Evolutionary conservation across 2,797 vertebrate species (phyloP).

Genomic region (Anolis apletophallus): DNA sequence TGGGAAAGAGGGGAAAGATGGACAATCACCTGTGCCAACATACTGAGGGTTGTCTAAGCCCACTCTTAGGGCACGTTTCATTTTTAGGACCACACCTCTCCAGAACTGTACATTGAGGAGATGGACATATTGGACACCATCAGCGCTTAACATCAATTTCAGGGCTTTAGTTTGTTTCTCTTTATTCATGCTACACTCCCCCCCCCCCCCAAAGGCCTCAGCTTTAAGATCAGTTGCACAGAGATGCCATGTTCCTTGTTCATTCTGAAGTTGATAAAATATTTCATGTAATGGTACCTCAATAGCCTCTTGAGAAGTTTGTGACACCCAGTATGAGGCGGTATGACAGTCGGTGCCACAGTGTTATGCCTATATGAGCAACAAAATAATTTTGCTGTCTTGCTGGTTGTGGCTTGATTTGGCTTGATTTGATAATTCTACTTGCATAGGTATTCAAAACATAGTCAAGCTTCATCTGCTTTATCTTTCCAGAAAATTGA

Average conservation of each 20-base stretch:
- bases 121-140: too few species aligned
- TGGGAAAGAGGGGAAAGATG: too few species aligned
- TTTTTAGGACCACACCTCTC: too few species aligned
- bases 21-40: too few species aligned
- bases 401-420: background rate
- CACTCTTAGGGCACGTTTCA: too few species aligned
- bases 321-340: background rate
- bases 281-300: background rate
- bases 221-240: background rate
- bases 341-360: background rate
- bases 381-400: background rate
- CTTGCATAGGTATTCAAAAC: background rate
- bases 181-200: background rate
- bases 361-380: background rate
- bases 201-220: background rate
- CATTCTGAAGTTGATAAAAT: background rate
- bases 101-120: too few species aligned
- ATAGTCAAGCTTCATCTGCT: background rate
- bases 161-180: background rate
- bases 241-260: background rate
- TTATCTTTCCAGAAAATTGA: conserved; percentile 15
- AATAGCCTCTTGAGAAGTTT: background rate
- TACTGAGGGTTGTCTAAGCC: too few species aligned
- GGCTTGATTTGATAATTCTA: background rate
- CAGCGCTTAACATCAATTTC: background rate